Percentiles rank a stretch among this genome's conserved stretches.
Conservation (phyloP, 2,888 invertebrate species). For the Euplagia quadripunctaria region DNA sequence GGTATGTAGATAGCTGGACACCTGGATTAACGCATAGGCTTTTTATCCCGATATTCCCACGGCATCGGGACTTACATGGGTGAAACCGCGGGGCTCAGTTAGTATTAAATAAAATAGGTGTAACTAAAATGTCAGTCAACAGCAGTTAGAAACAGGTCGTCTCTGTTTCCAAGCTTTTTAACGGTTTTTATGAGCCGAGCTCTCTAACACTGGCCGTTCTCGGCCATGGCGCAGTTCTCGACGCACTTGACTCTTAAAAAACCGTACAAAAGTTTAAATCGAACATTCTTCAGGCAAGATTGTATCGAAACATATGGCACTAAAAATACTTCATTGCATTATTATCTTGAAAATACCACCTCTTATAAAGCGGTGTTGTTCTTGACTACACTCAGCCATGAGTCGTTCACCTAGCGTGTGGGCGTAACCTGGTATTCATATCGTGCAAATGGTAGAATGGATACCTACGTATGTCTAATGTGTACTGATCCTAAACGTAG, state of each 20-base stretch:
- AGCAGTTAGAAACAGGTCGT: too few relatives aligned
- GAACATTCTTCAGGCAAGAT: background rate
- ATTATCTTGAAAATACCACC: background rate
- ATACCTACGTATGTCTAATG: constrained; percentile 1
- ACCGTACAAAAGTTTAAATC: background rate
- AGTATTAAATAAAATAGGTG: too few relatives aligned
- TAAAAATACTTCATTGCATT: background rate
- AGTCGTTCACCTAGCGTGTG: constrained; percentile 51
- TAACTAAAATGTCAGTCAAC: too few relatives aligned
- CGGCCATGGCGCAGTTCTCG: background rate
- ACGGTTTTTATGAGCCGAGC: background rate
- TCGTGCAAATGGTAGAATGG: constrained; percentile 20
- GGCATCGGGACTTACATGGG: too few relatives aligned
- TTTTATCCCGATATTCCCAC: too few relatives aligned
- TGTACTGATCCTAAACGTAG: background rate
- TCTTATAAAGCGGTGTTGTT: constrained; percentile 19
- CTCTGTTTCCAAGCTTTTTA: background rate
- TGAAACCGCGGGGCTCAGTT: too few relatives aligned
- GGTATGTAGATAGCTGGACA: too few relatives aligned
- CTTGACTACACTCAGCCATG: constrained; percentile 31
- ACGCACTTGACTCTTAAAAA: background rate
- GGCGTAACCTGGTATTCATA: constrained; percentile 46
- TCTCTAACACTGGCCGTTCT: background rate
- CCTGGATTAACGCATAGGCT: too few relatives aligned
- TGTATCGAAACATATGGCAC: background rate